phyloP scores from a whole-genome alignment of 2,113 vertebrate genomes.

The Oreochromis aureus region DNA sequence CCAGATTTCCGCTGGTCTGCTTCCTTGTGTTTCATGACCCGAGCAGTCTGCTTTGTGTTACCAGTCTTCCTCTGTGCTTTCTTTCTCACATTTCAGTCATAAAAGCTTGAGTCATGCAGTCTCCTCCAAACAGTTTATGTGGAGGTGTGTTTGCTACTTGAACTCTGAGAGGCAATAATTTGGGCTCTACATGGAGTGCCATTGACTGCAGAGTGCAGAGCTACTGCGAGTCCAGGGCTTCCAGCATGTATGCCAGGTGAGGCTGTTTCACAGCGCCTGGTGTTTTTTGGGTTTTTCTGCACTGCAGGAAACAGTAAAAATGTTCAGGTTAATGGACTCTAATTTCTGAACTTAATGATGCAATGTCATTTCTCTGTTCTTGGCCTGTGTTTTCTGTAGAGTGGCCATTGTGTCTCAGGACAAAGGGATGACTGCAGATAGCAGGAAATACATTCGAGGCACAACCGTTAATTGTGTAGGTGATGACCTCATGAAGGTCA shows the following conservation, averaged over 20 bases:
- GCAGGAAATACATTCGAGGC: not conserved
- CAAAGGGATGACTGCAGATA: not conserved
- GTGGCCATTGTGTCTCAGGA: accelerated
- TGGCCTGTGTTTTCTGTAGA: not conserved
- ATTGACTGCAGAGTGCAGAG: not conserved
- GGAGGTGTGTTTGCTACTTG: not conserved
- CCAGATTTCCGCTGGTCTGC: not conserved
- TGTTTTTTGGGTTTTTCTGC: not conserved
- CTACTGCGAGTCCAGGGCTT: not conserved
- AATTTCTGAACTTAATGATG: not conserved
- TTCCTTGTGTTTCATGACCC: accelerated
- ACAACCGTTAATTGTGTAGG: not conserved
- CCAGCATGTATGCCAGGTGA: not conserved
- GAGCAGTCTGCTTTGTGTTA: not conserved
- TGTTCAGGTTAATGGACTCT: not conserved
- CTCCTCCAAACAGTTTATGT: not conserved
- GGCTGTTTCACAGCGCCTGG: not conserved
- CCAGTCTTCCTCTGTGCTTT: not conserved
- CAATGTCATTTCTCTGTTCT: not conserved
- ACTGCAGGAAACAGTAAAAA: not conserved
- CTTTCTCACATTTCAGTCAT: not conserved
- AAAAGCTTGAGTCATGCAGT: not conserved
- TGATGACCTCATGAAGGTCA: not conserved
- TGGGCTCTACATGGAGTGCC: not conserved
- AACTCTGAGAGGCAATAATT: not conserved